Conservation (phyloP, 2,797 vertebrate species). For the Pseudocheirus occidentalis region DNA sequence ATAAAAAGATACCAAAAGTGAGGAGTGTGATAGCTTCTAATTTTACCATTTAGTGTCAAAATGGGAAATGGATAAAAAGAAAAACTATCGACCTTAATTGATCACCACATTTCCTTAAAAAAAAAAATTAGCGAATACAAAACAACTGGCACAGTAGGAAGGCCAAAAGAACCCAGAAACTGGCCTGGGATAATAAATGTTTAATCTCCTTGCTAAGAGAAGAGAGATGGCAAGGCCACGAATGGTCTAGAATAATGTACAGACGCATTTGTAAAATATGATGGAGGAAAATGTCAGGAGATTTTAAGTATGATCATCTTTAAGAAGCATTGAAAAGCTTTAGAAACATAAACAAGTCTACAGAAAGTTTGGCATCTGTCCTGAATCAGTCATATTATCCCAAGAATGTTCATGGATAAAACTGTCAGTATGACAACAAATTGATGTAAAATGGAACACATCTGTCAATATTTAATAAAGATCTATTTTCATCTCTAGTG, state of each 20-base stretch:
- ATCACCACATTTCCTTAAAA: background rate
- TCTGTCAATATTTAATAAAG: slow-evolving; percentile 8
- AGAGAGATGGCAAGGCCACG: background rate
- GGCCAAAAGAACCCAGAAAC: background rate
- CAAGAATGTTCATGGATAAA: background rate
- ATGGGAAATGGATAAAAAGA: background rate
- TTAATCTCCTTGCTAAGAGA: background rate
- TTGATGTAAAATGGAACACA: background rate
- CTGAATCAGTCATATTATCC: background rate
- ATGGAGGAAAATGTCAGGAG: background rate
- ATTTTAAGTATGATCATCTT: background rate
- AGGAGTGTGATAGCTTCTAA: background rate
- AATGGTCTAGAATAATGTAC: background rate
- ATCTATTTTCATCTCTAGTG: background rate
- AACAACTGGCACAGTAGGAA: background rate
- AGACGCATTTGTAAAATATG: background rate
- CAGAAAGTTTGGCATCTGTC: background rate
- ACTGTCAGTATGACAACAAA: slow-evolving; percentile 4
- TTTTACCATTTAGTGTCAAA: background rate
- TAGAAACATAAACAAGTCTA: background rate
- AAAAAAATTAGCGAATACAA: background rate
- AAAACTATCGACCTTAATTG: background rate
- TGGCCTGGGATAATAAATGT: background rate
- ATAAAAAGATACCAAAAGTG: background rate
- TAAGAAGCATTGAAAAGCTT: background rate